Evolutionary conservation across 2,797 vertebrate genomes (phyloP).

Genomic region (Chiroxiphia lanceolata): DNA sequence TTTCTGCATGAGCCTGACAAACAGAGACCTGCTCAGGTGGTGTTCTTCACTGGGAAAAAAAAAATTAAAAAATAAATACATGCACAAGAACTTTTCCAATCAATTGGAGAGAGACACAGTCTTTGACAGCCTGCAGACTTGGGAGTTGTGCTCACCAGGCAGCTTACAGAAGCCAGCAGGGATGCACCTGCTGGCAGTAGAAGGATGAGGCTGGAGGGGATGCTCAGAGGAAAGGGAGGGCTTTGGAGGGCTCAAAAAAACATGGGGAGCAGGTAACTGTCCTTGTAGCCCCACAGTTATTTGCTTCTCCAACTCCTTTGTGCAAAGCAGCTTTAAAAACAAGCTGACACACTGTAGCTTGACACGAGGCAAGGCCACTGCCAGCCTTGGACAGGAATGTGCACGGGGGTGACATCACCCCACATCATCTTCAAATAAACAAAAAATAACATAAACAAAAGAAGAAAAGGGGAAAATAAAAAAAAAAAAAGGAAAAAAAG

Average conservation of each 20-base stretch:
- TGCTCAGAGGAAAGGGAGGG: not conserved
- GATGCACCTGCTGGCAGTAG: not conserved
- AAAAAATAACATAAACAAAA: not conserved
- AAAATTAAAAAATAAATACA: not conserved
- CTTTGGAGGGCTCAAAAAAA: not conserved
- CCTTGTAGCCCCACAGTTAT: not conserved
- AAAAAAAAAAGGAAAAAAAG: fast-evolving
- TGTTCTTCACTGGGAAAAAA: not conserved
- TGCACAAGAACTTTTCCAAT: slow-evolving; percentile 56
- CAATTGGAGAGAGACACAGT: slow-evolving; percentile 1
- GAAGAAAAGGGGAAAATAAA: fast-evolving
- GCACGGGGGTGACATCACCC: not conserved
- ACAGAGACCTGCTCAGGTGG: slow-evolving; percentile 41
- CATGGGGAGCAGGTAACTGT: fast-evolving
- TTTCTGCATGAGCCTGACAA: not conserved
- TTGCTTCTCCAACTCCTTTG: not conserved
- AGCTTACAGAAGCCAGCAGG: not conserved
- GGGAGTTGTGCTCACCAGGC: slow-evolving; percentile 7
- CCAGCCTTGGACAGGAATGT: not conserved
- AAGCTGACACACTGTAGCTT: not conserved
- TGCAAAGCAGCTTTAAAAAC: not conserved
- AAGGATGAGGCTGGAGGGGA: not conserved
- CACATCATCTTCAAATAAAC: fast-evolving
- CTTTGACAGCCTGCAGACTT: slow-evolving; percentile 35
- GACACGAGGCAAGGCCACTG: not conserved